phyloP scores from a whole-genome alignment of 2,797 vertebrate genomes.

The Zalophus californianus region DNA sequence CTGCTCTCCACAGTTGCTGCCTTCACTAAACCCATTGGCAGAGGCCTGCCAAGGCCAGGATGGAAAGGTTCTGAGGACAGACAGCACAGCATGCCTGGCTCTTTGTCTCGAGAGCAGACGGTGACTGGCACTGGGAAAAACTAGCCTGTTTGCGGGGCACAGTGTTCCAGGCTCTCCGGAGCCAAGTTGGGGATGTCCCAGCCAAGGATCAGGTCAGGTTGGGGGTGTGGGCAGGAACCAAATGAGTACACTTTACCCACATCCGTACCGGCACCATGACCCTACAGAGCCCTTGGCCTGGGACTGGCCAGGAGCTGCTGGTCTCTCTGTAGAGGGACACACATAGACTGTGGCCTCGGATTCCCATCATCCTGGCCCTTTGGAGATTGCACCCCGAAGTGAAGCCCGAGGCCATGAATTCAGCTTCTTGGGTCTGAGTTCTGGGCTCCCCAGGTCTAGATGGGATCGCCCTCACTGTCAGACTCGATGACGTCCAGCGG shows the following conservation, averaged over 20 bases:
- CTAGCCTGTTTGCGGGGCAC: background rate
- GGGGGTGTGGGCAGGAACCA: background rate
- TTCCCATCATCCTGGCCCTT: background rate
- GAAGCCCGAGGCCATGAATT: background rate
- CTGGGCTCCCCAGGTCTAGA: conserved; percentile 22
- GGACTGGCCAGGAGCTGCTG: background rate
- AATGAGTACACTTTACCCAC: background rate
- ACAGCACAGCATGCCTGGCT: accelerated
- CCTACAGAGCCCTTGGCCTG: accelerated
- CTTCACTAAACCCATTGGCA: background rate
- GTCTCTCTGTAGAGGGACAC: background rate
- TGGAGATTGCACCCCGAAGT: background rate
- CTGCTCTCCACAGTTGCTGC: background rate
- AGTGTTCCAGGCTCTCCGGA: background rate
- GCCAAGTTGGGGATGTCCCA: background rate
- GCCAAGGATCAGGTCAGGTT: background rate
- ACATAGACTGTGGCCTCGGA: background rate
- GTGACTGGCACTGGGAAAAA: background rate
- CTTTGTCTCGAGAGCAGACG: accelerated
- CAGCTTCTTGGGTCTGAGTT: background rate
- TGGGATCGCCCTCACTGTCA: conserved; percentile 70
- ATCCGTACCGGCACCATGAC: accelerated
- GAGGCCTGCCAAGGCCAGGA: background rate
- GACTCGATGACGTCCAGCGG: background rate
- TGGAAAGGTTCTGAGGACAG: too few relatives aligned